Conservation (phyloP, 2,797 vertebrate species). For the Aotus griseimembra region DNA sequence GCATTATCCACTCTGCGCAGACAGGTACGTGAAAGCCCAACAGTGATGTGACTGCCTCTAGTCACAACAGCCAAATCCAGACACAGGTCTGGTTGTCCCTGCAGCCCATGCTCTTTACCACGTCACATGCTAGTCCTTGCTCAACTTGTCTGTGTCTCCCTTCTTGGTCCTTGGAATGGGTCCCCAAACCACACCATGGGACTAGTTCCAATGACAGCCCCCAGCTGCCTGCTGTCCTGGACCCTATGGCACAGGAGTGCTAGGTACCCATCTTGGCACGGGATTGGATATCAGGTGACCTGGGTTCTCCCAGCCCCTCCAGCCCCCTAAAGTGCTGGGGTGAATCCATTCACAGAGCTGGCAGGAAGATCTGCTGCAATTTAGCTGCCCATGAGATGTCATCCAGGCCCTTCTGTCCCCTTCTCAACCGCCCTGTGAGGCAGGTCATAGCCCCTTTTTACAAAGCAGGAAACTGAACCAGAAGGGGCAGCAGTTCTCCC, state of each 20-base stretch:
- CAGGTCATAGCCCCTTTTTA: background rate
- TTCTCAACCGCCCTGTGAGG: background rate
- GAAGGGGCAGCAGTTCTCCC: background rate
- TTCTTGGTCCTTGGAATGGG: background rate
- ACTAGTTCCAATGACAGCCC: background rate
- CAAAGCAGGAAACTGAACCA: background rate
- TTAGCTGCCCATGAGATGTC: background rate
- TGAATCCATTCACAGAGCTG: background rate
- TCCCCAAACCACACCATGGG: background rate
- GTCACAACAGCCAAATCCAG: background rate
- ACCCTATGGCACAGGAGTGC: background rate
- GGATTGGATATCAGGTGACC: background rate
- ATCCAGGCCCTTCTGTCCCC: background rate
- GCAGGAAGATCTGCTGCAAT: background rate
- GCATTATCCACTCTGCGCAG: background rate
- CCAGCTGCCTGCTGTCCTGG: background rate
- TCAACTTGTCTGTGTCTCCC: background rate
- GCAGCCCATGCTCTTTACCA: background rate
- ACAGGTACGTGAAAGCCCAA: background rate
- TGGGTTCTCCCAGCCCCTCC: background rate
- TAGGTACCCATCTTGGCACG: background rate
- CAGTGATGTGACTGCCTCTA: background rate
- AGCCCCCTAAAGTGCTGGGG: background rate
- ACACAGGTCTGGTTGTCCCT: background rate
- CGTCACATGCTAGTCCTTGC: background rate